Percentiles rank a stretch among this genome's conserved stretches.
Evolutionary conservation across 2,888 invertebrate genomes (phyloP).

Genomic region (Drosophila sordidula): DNA sequence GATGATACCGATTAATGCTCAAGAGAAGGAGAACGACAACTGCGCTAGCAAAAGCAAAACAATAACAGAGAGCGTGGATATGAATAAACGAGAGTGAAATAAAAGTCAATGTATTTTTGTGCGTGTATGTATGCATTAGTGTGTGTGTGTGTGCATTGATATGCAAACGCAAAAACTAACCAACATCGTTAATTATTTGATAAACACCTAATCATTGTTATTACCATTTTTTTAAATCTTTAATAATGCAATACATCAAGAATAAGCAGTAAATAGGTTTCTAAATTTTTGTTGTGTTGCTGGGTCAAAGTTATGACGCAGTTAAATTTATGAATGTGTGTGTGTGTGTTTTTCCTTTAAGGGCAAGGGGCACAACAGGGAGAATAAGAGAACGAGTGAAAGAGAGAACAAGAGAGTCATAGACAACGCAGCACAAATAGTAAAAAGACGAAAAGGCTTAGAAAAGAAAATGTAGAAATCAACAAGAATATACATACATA

Average conservation of each 20-base stretch:
- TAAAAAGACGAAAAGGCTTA: slow-evolving; percentile 43
- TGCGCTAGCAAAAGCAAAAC: slow-evolving; percentile 70
- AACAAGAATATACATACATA: slow-evolving; percentile 31
- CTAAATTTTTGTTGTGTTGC: slow-evolving; percentile 4
- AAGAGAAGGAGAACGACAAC: slow-evolving; percentile 37
- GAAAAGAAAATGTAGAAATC: slow-evolving; percentile 39
- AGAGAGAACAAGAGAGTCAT: slow-evolving; percentile 23
- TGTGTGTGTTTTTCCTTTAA: slow-evolving; percentile 12
- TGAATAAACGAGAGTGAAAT: slow-evolving; percentile 49
- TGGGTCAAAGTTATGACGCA: slow-evolving; percentile 49
- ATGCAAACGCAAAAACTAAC: slow-evolving; percentile 18
- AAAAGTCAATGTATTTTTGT: slow-evolving; percentile 5
- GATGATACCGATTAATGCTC: slow-evolving; percentile 30
- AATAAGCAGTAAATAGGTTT: neutral
- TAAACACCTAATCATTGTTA: neutral
- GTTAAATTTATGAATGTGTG: slow-evolving; percentile 22
- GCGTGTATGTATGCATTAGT: slow-evolving; percentile 5
- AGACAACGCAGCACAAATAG: slow-evolving; percentile 25
- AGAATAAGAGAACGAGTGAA: slow-evolving; percentile 14
- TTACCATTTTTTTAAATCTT: neutral
- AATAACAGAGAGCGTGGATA: slow-evolving; percentile 70
- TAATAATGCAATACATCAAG: neutral
- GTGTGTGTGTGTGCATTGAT: slow-evolving; percentile 6
- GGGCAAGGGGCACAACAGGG: slow-evolving; percentile 11
- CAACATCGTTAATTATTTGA: neutral